Evolutionary conservation across 1,140 invertebrate genomes (phyloP).

Genomic region (Ceratosolen fusciceps): DNA sequence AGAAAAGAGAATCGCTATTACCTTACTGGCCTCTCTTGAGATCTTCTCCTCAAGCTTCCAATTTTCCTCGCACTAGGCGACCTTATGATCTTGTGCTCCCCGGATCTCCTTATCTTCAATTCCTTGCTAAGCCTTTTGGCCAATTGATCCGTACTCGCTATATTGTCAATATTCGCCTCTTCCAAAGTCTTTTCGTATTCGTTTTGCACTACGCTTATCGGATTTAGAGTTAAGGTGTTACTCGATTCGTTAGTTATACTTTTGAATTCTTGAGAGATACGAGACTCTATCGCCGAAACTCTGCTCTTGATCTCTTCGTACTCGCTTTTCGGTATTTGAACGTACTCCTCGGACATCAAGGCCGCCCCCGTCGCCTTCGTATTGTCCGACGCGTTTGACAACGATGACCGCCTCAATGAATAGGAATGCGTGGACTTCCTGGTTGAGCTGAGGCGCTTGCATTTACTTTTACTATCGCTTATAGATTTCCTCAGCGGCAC

Average conservation of each 20-base stretch:
- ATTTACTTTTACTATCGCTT: constrained; percentile 45
- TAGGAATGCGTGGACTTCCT: constrained; percentile 48
- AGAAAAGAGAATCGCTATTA: too few relatives aligned
- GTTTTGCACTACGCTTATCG: constrained; percentile 74
- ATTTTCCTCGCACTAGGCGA: constrained; percentile 87
- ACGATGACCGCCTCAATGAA: constrained; percentile 31
- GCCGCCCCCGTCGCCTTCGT: neutral
- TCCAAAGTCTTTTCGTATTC: constrained; percentile 81
- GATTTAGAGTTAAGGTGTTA: constrained; percentile 52
- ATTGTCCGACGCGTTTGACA: neutral
- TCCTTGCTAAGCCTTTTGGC: constrained; percentile 80
- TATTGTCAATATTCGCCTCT: constrained; percentile 74
- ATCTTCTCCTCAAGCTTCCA: constrained; percentile 79
- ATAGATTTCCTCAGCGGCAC: constrained; percentile 44
- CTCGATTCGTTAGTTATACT: constrained; percentile 63
- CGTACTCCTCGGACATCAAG: constrained; percentile 72
- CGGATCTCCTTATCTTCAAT: constrained; percentile 79
- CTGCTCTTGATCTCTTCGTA: constrained; percentile 82
- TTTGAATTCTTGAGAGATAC: constrained; percentile 79
- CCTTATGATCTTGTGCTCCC: constrained; percentile 80
- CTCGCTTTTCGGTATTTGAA: constrained; percentile 79
- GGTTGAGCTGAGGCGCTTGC: constrained; percentile 25
- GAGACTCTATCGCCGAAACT: constrained; percentile 79
- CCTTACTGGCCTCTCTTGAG: constrained; percentile 72
- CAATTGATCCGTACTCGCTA: constrained; percentile 78